Base-by-base conservation (phyloP, 2,888 invertebrate species). In the Pseudococcus viburni region DNA sequence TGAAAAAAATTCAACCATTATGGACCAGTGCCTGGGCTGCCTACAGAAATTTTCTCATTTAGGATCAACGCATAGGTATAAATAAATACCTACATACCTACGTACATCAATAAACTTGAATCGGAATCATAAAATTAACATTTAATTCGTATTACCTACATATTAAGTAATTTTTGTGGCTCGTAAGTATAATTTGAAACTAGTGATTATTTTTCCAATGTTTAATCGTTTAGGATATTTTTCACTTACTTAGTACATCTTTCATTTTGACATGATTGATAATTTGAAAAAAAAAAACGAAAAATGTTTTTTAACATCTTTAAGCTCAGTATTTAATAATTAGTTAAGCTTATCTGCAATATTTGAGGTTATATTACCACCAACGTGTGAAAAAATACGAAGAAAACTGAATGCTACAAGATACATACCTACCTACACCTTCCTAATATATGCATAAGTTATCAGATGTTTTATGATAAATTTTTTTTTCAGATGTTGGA, bases 271-370 rank as follows among this genome's bases (percentile, higher is more conserved):
- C 5, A 19, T 42, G 42, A 5, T 42, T 5, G 42, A 19, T n/a
- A 59, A 59, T n/a, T n/a, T n/a, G 64, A 59, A 59, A 59, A 59
- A 59, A n/a, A 59, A 59, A 59, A 59, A n/a, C 42, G 7, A 59
- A 59, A 59, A 59, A n/a, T n/a, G 8, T 15, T 64, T 64, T 64
- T 1, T 11, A 22, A 22, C 22, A 22, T 0, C 3, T 64, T 22
- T 22, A 64, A n/a, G n/a, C n/a, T 6, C 4, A n/a, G 17, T 55
- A 55, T 55, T 55, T 55, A 55, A 19, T 64, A 22, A 64, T 64
- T 64, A 3, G 22, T 64, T 1, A 22, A 64, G 22, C 11, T 64
- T 22, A 22, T 64, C 59, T 7, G 8, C 12, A 19, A 8, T 59
- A 22, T 59, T 59, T 59, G 19, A 19, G 22, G 64, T 64, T 22